A percentile compares a stretch with the other conserved stretches of the same genome.
phyloP scores from a whole-genome alignment of 2,888 invertebrate species.

The Ormyrus nitidulus region DNA sequence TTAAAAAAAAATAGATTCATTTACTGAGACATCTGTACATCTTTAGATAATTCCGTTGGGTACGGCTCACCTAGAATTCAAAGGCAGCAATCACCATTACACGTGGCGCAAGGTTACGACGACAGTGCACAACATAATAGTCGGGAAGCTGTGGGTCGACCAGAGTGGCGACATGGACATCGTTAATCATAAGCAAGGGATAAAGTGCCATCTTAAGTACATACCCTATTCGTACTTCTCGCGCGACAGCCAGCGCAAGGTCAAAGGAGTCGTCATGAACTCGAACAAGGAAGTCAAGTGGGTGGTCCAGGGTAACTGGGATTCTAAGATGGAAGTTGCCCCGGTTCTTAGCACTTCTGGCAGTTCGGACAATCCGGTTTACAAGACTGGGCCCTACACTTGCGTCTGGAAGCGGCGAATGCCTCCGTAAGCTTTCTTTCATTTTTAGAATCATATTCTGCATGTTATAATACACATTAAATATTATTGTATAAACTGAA shows the following conservation, averaged over 20 bases:
- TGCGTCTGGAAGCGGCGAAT: constrained; percentile 91
- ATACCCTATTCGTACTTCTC: constrained; percentile 99
- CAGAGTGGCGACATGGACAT: constrained; percentile 99
- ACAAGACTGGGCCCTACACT: constrained; percentile 92
- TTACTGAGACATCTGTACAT: no score
- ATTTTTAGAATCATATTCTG: neutral
- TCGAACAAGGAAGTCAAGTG: constrained; percentile 83
- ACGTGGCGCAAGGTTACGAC: constrained; percentile 99
- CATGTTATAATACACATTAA: no score
- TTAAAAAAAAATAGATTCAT: no score
- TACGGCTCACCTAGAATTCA: constrained; percentile 83
- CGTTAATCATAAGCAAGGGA: constrained; percentile 90
- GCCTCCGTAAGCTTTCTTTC: constrained; percentile 79
- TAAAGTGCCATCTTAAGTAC: constrained; percentile 97
- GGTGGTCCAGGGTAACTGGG: constrained; percentile 93
- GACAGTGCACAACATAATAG: constrained; percentile 99
- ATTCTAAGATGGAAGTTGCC: constrained; percentile 95
- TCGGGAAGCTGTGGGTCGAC: constrained; percentile 99
- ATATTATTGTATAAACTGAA: no score
- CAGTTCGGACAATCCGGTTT: constrained; percentile 87
- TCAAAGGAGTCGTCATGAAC: constrained; percentile 88
- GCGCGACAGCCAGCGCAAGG: constrained; percentile 94
- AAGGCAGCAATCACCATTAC: constrained; percentile 87
- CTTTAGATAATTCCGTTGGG: constrained; percentile 83
- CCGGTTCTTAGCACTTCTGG: constrained; percentile 86